Percentiles rank a stretch among this genome's conserved stretches.
Conservation (phyloP, 2,888 invertebrate genomes). For the Cantharis nigra region DNA sequence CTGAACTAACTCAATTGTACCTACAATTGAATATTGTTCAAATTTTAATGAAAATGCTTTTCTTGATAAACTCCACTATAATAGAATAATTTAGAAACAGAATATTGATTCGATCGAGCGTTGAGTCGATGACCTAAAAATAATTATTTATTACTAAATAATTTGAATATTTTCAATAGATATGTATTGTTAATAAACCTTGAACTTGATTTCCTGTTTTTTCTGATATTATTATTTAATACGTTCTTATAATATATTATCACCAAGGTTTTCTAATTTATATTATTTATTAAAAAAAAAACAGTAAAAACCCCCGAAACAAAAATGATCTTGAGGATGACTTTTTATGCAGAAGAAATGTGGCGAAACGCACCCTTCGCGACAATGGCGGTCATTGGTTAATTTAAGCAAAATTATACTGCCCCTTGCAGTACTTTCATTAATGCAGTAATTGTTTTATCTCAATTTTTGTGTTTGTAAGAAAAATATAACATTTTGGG, state of each 20-base stretch:
- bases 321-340: too few relatives aligned
- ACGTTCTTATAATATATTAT: neutral
- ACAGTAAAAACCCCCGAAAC: too few relatives aligned
- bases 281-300: too few relatives aligned
- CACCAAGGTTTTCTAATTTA: neutral
- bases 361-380: too few relatives aligned
- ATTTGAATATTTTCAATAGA: conserved; percentile 3
- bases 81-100: neutral
- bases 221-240: neutral
- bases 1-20: neutral
- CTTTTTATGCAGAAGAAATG: too few relatives aligned
- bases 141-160: neutral
- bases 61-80: neutral
- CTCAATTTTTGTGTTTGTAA: too few relatives aligned
- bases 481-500: too few relatives aligned
- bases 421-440: too few relatives aligned
- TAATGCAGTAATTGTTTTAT: too few relatives aligned
- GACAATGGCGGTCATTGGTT: too few relatives aligned
- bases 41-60: neutral
- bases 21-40: neutral
- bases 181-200: neutral
- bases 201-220: conserved; percentile 3
- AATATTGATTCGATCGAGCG: neutral
- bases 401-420: too few relatives aligned
- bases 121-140: conserved; percentile 1